Evolutionary conservation across 2,797 vertebrate species (phyloP).

Genomic region (Sebastes baramenuke): DNA sequence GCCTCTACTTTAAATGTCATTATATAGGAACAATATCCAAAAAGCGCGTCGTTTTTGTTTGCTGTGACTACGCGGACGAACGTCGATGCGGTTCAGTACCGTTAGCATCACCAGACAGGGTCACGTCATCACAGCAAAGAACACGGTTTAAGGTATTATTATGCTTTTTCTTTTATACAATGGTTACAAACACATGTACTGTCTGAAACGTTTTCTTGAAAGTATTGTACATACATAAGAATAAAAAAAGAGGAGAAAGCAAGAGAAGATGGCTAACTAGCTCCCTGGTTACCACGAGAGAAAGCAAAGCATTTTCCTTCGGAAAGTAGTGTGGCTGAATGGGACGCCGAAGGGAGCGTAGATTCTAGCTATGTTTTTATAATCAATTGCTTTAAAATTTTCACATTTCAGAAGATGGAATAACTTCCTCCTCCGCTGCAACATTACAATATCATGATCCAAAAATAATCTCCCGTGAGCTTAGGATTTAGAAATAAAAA

Average conservation of each 20-base stretch:
- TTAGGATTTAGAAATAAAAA: slow-evolving; percentile 18
- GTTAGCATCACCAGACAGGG: neutral
- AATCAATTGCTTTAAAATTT: slow-evolving; percentile 55
- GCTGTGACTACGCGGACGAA: neutral
- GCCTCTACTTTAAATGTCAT: slow-evolving; percentile 66
- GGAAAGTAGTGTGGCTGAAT: slow-evolving; percentile 9
- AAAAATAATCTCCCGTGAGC: slow-evolving; percentile 14
- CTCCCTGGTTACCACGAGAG: slow-evolving; percentile 52
- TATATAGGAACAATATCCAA: slow-evolving; percentile 58
- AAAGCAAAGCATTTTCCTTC: slow-evolving; percentile 25
- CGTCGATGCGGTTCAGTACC: slow-evolving; percentile 1
- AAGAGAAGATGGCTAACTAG: slow-evolving; percentile 50
- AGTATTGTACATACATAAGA: slow-evolving; percentile 56
- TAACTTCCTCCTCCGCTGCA: slow-evolving; percentile 55
- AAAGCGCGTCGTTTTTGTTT: neutral
- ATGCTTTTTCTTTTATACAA: slow-evolving; percentile 44
- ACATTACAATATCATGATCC: slow-evolving; percentile 56
- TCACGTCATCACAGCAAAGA: slow-evolving; percentile 12
- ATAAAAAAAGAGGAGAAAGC: slow-evolving; percentile 41
- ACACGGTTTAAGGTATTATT: slow-evolving; percentile 1
- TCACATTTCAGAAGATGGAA: slow-evolving; percentile 72
- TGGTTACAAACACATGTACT: slow-evolving; percentile 68
- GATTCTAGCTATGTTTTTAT: slow-evolving; percentile 28
- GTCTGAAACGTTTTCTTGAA: slow-evolving; percentile 48
- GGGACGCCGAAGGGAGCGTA: slow-evolving; percentile 29